Conservation (phyloP, 92 coral and sea anemone species). For the Metridium senile region DNA sequence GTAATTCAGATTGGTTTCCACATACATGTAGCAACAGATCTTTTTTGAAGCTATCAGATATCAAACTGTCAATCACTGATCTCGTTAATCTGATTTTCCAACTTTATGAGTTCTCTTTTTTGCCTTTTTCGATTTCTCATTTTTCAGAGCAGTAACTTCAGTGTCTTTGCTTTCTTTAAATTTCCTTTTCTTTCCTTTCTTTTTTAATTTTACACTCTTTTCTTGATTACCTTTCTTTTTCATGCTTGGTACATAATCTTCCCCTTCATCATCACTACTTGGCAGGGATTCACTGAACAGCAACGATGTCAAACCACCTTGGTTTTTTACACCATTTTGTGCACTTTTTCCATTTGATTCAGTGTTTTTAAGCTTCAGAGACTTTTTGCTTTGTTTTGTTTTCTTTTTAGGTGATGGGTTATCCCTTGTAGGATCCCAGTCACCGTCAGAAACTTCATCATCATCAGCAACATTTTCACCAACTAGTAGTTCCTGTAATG, state of each 20-base stretch:
- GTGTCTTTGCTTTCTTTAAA: constrained; percentile 8
- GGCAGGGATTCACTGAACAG: constrained; percentile 4
- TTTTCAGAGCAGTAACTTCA: constrained; percentile 1
- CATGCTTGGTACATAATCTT: constrained; percentile 27
- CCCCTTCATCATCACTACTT: constrained; percentile 37
- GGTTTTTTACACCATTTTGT: constrained; percentile 36
- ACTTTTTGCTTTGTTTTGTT: constrained; percentile 35
- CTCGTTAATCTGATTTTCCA: too few relatives aligned
- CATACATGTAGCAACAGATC: too few relatives aligned
- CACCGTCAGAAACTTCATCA: constrained; percentile 73
- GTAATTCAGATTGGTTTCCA: too few relatives aligned
- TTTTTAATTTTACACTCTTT: constrained; percentile 28
- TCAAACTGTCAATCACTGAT: neutral
- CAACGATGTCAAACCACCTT: constrained; percentile 10
- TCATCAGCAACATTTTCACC: constrained; percentile 65
- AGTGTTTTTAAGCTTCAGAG: constrained; percentile 41
- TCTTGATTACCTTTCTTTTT: constrained; percentile 26
- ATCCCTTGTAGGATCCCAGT: constrained; percentile 89
- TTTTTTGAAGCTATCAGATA: neutral
- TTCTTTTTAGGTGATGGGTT: constrained; percentile 69
- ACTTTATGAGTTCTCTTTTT: constrained; percentile 24
- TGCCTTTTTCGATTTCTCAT: constrained; percentile 22
- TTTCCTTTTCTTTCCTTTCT: constrained; percentile 10
- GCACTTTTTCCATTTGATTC: constrained; percentile 27
- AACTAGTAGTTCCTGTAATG: constrained; percentile 62